These are phyloP conservation scores for Lagodon rhomboides DNA, from an alignment of 2,797 vertebrate genomes.

Conservation along the genomic window DNA sequence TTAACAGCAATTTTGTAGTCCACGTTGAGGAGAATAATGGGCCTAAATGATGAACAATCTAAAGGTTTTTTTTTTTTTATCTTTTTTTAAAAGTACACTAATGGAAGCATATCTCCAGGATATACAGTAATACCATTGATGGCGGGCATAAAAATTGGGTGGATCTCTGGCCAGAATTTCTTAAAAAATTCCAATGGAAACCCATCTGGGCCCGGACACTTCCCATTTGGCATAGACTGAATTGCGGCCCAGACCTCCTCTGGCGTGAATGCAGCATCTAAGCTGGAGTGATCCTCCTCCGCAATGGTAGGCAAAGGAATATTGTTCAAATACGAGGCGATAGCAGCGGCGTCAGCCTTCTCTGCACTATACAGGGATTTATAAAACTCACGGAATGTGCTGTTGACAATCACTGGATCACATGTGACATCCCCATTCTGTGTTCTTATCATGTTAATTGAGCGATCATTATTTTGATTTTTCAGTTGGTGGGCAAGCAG, in stretches of 20 bases:
- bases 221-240: too few relatives aligned
- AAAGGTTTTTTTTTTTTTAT: not conserved
- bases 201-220: too few relatives aligned
- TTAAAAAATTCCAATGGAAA: too few relatives aligned
- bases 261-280: too few relatives aligned
- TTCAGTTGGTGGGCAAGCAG: not conserved
- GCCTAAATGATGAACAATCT: not conserved
- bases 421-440: not conserved
- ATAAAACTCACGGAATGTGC: not conserved
- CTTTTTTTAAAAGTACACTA: not conserved
- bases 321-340: too few relatives aligned
- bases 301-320: not conserved
- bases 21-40: not conserved
- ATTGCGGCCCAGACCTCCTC: too few relatives aligned
- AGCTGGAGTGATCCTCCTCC: too few relatives aligned
- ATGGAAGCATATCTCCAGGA: too few relatives aligned
- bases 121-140: too few relatives aligned
- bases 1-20: constrained; percentile 8
- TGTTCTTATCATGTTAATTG: constrained; percentile 3
- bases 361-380: not conserved
- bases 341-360: not conserved
- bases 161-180: constrained; percentile 2
- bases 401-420: not conserved
- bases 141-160: not conserved
- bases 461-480: not conserved